Evolutionary conservation across 2,797 vertebrate species (phyloP), one percentile per base, ranked within the genome.

Genomic region (Chelonia mydas): DNA sequence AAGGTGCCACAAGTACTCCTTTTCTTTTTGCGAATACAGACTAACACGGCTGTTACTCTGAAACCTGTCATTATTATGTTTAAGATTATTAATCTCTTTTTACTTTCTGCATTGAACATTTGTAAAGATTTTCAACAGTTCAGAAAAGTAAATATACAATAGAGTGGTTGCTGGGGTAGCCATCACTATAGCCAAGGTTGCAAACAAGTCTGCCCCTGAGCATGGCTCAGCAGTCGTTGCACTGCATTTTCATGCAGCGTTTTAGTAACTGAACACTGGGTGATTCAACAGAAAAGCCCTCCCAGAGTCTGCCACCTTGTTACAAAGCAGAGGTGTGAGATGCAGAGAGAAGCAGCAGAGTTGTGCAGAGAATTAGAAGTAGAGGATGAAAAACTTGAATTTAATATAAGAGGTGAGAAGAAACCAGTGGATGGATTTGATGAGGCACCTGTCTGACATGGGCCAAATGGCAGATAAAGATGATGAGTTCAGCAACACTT

Each of bases 201-300:
- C 86, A 97, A 96, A 96, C 92, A 95, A 97, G 92, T 93, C 90
- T 92, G 93, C 94, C 78, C 97, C 74, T 91, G 95, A 94, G 87
- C 95, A 95, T 94, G 96, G 17, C 65, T 93, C 83, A 74, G 77
- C 54, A 90, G 89, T 57, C 94, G 96, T 94, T 96, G 91, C 74
- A 90, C 94, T 96, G 92, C 27, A 96, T 97, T 97, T 96, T 92
- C 89, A 83, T 92, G 11, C 77, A 94, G 81, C 86, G 87, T 88
- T 95, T 97, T 57, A 89, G 82, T 84, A 96, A 81, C 78, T 87
- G 12, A 82, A 78, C 74, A 83, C 47, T 65, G 59, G 25, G 76
- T 80, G 90, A 90, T 84, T 96, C 91, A 85, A 21, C 85, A 94
- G 86, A 90, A 88, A 94, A 91, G 1, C 37, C 37, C 68, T 96